Evolutionary conservation across 2,888 invertebrate species (phyloP).

Genomic region (Callinectes sapidus): DNA sequence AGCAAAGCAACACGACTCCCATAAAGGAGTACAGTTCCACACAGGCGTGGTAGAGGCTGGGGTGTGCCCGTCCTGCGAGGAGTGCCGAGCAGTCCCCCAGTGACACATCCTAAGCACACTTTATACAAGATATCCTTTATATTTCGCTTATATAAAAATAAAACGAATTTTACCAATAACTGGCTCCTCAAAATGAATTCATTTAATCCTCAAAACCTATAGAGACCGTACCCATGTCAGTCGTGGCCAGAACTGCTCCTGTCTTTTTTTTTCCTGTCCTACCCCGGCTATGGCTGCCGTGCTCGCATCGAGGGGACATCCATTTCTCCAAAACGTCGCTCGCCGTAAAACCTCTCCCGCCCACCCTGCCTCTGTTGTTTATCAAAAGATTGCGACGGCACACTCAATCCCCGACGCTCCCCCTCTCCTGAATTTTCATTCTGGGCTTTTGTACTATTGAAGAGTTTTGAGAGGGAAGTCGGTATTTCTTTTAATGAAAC

Average conservation of each 20-base stretch:
- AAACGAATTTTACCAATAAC: background rate
- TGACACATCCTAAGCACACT: background rate
- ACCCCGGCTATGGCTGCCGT: background rate
- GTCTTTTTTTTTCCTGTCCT: background rate
- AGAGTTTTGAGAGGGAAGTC: conserved; percentile 24
- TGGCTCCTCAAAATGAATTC: conserved; percentile 22
- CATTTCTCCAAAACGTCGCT: conserved; percentile 28
- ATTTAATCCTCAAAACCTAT: conserved; percentile 22
- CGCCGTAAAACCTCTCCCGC: conserved; percentile 22
- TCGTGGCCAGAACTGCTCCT: conserved; percentile 7
- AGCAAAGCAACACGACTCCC: background rate
- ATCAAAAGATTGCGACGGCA: conserved; percentile 36
- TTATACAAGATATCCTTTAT: background rate
- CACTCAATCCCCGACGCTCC: conserved; percentile 35
- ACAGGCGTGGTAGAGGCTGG: background rate
- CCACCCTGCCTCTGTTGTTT: conserved; percentile 30
- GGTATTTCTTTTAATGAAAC: conserved; percentile 21
- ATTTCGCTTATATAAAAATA: background rate
- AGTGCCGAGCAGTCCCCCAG: background rate
- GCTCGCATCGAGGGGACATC: background rate
- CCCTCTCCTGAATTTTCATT: conserved; percentile 6
- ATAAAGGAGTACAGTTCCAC: background rate
- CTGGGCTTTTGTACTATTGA: conserved; percentile 34
- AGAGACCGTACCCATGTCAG: conserved; percentile 20
- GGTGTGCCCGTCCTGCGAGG: background rate